Conservation (phyloP, 2,888 invertebrate species). For the Branchellion lobata region DNA sequence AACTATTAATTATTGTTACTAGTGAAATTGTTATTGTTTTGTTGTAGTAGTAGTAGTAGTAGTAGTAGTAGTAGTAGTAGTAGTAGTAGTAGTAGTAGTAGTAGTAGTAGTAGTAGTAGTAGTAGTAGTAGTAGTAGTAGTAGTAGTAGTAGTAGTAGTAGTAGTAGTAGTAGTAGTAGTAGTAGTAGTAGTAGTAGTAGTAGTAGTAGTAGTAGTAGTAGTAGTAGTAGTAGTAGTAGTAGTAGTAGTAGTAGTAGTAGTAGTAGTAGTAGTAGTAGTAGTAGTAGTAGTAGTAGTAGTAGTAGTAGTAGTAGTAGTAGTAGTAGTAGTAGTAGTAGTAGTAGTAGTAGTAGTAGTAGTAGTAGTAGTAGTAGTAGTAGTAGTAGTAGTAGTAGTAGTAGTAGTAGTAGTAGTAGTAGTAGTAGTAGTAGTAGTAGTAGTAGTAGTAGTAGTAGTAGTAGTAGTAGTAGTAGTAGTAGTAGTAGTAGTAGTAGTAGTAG, state of each 20-base stretch:
- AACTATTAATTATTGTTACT: too few relatives aligned
- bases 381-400: background rate
- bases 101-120: background rate
- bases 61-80: too few relatives aligned
- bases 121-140: constrained; percentile 19
- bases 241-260: constrained; percentile 16
- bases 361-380: too few relatives aligned
- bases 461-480: background rate
- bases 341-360: too few relatives aligned
- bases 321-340: background rate
- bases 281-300: constrained; percentile 13
- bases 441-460: constrained; percentile 1
- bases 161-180: constrained; percentile 37
- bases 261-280: constrained; percentile 15
- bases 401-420: background rate
- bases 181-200: constrained; percentile 36
- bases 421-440: constrained; percentile 9
- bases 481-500: constrained; percentile 34
- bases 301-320: background rate
- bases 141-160: constrained; percentile 36
- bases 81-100: too few relatives aligned
- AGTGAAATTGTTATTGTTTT: too few relatives aligned
- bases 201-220: constrained; percentile 29
- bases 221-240: constrained; percentile 17
- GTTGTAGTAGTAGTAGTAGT: too few relatives aligned